Percentiles rank a stretch among this genome's conserved stretches.
These are phyloP conservation scores for Chiridota heheva DNA, from an alignment of 35 echinoderm and acorn worm species.

Conservation along the genomic window DNA sequence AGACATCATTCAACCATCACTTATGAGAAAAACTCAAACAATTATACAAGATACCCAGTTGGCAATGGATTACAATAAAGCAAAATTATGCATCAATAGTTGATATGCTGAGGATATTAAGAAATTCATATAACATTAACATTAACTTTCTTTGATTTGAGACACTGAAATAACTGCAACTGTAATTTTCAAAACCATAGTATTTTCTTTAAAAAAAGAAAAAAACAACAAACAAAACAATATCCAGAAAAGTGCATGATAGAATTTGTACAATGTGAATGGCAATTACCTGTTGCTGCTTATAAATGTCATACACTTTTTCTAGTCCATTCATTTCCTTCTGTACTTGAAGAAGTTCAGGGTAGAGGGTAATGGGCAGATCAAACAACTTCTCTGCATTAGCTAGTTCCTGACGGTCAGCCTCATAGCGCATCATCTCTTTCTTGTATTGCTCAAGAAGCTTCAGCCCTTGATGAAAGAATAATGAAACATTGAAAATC, in stretches of 20 bases:
- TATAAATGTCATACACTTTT: constrained; percentile 92
- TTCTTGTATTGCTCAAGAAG: constrained; percentile 79
- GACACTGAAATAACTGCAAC: too few species aligned
- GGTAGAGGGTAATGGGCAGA: constrained; percentile 88
- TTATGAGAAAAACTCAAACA: too few species aligned
- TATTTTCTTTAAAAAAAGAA: background rate
- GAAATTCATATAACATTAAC: too few species aligned
- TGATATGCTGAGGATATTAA: too few species aligned
- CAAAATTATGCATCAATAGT: too few species aligned
- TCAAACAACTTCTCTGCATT: constrained; percentile 98
- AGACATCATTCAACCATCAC: too few species aligned
- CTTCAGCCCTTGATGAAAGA: constrained; percentile 53
- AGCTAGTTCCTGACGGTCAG: constrained; percentile 87
- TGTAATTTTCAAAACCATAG: background rate
- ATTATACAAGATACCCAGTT: too few species aligned
- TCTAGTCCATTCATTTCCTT: constrained; percentile 96
- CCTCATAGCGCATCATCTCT: constrained; percentile 73
- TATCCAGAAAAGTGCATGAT: background rate
- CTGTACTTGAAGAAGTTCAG: constrained; percentile 90
- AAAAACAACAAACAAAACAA: background rate
- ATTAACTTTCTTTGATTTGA: too few species aligned
- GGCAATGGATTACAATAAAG: too few species aligned
- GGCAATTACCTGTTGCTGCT: constrained; percentile 72
- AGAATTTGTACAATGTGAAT: too few species aligned
- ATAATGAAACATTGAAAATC: background rate